phyloP scores from a whole-genome alignment of 2,888 invertebrate species.

The Leptogaster cylindrica region DNA sequence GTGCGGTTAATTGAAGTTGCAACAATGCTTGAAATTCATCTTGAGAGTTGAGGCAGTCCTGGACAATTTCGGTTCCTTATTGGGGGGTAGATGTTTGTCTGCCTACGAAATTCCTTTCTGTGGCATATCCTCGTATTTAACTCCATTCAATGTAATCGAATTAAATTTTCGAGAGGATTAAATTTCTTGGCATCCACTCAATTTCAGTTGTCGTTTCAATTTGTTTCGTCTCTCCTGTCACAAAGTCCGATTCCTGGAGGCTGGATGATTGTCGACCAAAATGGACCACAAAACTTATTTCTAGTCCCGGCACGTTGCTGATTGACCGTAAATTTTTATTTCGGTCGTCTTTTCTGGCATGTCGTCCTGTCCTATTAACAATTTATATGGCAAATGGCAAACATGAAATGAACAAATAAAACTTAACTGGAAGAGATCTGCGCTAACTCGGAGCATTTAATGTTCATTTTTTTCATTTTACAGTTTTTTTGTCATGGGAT shows the following conservation, averaged over 20 bases:
- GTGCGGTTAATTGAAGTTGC: conserved; percentile 6
- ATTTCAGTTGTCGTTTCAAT: conserved; percentile 39
- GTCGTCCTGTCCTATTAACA: conserved; percentile 41
- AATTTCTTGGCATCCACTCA: conserved; percentile 42
- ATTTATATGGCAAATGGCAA: conserved; percentile 41
- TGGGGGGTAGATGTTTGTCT: conserved; percentile 2
- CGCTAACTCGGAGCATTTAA: conserved; percentile 8
- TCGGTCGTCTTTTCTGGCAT: conserved; percentile 32
- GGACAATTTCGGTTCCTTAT: background rate
- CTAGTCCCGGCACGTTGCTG: conserved; percentile 44
- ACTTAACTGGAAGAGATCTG: conserved; percentile 28
- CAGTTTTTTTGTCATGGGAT: conserved; percentile 4
- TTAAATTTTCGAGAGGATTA: conserved; percentile 43
- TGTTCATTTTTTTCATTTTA: conserved; percentile 17
- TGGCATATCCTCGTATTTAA: conserved; percentile 13
- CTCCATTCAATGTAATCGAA: conserved; percentile 36
- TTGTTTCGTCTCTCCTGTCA: conserved; percentile 32
- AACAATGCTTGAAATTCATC: background rate
- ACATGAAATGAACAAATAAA: conserved; percentile 42
- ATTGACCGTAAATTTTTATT: conserved; percentile 45
- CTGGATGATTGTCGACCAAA: conserved; percentile 1
- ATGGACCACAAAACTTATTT: conserved; percentile 39
- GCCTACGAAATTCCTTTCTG: conserved; percentile 2
- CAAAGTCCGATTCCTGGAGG: conserved; percentile 5
- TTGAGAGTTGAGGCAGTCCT: background rate